These are phyloP conservation scores for Trichomycterus rosablanca DNA, from an alignment of 2,113 vertebrate species.

Conservation along the genomic window DNA sequence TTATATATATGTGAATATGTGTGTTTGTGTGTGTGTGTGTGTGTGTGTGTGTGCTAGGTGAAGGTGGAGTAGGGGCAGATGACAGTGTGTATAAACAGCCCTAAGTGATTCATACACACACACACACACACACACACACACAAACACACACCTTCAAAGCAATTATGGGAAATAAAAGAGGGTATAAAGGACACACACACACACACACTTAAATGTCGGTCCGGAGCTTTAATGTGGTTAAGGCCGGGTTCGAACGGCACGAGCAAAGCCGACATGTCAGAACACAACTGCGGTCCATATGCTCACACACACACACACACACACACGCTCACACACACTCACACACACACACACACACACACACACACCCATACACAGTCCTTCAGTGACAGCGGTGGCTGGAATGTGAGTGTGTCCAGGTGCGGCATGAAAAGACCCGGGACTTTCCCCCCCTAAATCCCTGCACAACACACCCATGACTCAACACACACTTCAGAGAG, in stretches of 20 bases:
- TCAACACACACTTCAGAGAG: constrained; percentile 24
- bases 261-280: constrained; percentile 25
- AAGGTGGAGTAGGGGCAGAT: constrained; percentile 32
- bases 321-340: constrained; percentile 12
- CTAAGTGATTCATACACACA: not conserved
- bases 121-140: constrained; percentile 12
- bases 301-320: constrained; percentile 8
- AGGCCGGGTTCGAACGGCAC: constrained; percentile 4
- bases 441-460: constrained; percentile 46
- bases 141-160: constrained; percentile 18
- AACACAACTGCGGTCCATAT: constrained; percentile 30
- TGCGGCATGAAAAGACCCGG: constrained; percentile 41
- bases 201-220: constrained; percentile 21
- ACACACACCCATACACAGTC: constrained; percentile 13
- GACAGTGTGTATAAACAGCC: constrained; percentile 34
- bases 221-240: constrained; percentile 42
- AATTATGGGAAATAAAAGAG: constrained; percentile 1
- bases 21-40: not conserved
- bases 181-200: constrained; percentile 25
- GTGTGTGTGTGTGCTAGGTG: constrained; percentile 12
- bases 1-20: too few species aligned
- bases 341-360: constrained; percentile 19
- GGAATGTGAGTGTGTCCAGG: constrained; percentile 45
- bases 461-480: constrained; percentile 29
- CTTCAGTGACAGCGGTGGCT: constrained; percentile 24